phyloP scores from a whole-genome alignment of 2,113 vertebrate species.

The Leuciscus idus region DNA sequence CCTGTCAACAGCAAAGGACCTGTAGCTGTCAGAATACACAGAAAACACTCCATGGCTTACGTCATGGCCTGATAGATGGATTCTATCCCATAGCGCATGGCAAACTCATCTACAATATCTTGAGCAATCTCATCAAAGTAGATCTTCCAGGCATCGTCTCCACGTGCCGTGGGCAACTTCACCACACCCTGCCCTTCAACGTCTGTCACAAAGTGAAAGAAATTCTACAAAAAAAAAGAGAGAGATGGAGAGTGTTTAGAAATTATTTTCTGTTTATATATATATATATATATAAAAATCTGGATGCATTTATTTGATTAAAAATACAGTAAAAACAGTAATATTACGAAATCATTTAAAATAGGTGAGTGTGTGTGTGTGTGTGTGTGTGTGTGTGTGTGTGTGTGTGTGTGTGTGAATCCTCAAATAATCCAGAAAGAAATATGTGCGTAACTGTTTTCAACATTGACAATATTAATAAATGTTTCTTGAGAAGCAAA shows the following conservation, averaged over 20 bases:
- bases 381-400: too few species aligned
- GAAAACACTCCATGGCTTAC: constrained; percentile 79
- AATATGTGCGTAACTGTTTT: too few species aligned
- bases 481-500: too few species aligned
- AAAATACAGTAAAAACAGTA: too few species aligned
- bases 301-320: too few species aligned
- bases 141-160: constrained; percentile 96
- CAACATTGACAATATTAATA: too few species aligned
- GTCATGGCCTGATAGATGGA: constrained; percentile 99
- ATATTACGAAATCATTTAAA: too few species aligned
- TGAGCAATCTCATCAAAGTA: constrained; percentile 95
- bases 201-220: constrained; percentile 90
- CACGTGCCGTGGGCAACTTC: constrained; percentile 86
- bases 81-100: constrained; percentile 96
- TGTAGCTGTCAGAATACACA: not conserved
- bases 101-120: constrained; percentile 95
- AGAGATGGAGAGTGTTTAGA: not conserved
- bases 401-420: too few species aligned
- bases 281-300: too few species aligned
- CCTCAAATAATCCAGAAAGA: too few species aligned
- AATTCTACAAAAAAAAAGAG: constrained; percentile 78
- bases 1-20: not conserved
- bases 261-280: not conserved
- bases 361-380: too few species aligned
- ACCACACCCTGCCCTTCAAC: constrained; percentile 86